Base-by-base conservation (phyloP, 1,140 invertebrate genomes). In the Dinoponera quadriceps region DNA sequence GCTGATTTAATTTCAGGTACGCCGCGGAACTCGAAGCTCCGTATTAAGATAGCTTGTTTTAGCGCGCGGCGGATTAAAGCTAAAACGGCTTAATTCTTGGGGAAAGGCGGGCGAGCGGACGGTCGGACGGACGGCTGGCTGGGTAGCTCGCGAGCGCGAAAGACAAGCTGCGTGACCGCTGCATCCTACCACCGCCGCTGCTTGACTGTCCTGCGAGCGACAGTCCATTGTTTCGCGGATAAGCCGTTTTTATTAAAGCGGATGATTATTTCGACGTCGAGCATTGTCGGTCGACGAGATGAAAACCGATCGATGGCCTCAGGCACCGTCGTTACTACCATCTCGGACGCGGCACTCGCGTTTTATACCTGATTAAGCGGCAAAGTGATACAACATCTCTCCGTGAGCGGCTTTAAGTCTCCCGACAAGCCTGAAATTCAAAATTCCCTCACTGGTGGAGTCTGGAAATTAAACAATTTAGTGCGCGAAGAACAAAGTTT, bases 181-280 rank as follows among this genome's bases (percentile, higher is more conserved):
- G 38, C 38, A 33, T 55, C 68, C 73, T 18, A 62, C 63, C 62
- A 75, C 71, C 55, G 29, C 13, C 82, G 55, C 29, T 57, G 51
- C 82, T 77, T 54, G 66, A 65, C 25, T 71, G 44, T 75, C 71
- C 87, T 91, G 89, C 85, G 63, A 90, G 62, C 87, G 90, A 91
- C 90, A 91, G 89, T 71, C 90, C 73, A 91, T 91, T 91, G 90
- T 91, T 91, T 90, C 72, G 48, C 68, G 84, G 88, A 89, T 92
- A 91, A 92, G 89, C 91, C 91, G 89, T 91, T 91, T 92, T 91
- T 92, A 92, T 91, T 90, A 91, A 91, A 90, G 72, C 88, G 81
- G 89, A 92, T 91, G 88, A 90, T 91, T 92, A 91, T 92, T 88
- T 86, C 85, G 85, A 88, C 85, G 74, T 90, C 54, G 80, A 91